A percentile compares a stretch with the other conserved stretches of the same genome.
These are phyloP conservation scores for Thera britannica DNA, from an alignment of 2,888 invertebrate species.

Conservation along the genomic window DNA sequence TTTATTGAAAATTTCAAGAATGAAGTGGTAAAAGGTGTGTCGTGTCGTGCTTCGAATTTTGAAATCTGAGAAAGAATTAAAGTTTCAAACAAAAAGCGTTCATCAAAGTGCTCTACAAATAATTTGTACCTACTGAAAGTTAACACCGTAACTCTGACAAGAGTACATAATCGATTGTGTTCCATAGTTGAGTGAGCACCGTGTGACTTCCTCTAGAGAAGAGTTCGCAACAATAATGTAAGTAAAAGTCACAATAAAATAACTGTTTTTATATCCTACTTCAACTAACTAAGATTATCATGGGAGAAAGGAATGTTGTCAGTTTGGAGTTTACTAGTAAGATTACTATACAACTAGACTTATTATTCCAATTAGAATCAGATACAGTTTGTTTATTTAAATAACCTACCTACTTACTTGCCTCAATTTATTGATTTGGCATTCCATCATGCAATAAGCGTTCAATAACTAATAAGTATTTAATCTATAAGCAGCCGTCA, in stretches of 20 bases:
- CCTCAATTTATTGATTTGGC: slow-evolving; percentile 48
- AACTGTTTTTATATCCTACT: slow-evolving; percentile 58
- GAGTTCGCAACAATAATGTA: slow-evolving; percentile 66
- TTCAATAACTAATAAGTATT: slow-evolving; percentile 17
- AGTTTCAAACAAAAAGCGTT: background rate
- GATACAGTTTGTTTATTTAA: background rate
- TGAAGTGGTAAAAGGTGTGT: slow-evolving; percentile 60
- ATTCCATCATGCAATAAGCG: slow-evolving; percentile 48
- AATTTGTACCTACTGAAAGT: background rate
- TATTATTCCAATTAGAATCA: slow-evolving; percentile 50
- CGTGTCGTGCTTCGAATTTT: slow-evolving; percentile 73
- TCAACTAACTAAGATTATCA: slow-evolving; percentile 51
- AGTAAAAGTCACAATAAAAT: slow-evolving; percentile 71
- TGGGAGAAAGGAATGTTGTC: slow-evolving; percentile 38
- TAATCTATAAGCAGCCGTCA: slow-evolving; percentile 22
- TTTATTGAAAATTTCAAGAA: slow-evolving; percentile 17
- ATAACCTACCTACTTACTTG: slow-evolving; percentile 14
- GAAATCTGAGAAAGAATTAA: slow-evolving; percentile 44
- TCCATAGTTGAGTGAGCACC: slow-evolving; percentile 68
- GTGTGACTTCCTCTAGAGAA: slow-evolving; percentile 56
- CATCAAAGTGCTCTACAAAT: slow-evolving; percentile 10
- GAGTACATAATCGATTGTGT: slow-evolving; percentile 54
- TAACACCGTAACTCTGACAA: slow-evolving; percentile 18
- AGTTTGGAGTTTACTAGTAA: slow-evolving; percentile 44
- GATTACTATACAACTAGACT: slow-evolving; percentile 51